Evolutionary conservation across 2,888 invertebrate species (phyloP).

Genomic region (Xestia sexstrigata): DNA sequence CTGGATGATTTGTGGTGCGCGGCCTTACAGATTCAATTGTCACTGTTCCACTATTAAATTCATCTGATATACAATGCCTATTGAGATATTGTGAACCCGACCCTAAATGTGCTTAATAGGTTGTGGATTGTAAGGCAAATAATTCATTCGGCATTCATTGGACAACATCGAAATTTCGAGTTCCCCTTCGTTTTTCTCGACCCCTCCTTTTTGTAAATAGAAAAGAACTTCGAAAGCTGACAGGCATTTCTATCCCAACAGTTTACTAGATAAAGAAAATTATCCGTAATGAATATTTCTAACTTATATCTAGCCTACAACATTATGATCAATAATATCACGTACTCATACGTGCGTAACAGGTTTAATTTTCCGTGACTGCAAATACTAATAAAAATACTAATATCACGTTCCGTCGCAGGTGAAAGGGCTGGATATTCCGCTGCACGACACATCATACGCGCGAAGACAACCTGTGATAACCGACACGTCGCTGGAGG

Average conservation of each 20-base stretch:
- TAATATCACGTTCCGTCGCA: slow-evolving; percentile 62
- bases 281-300: not conserved
- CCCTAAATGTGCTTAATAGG: slow-evolving; percentile 24
- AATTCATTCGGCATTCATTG: slow-evolving; percentile 31
- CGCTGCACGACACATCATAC: slow-evolving; percentile 79
- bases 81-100: not conserved
- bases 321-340: not conserved
- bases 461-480: slow-evolving; percentile 82
- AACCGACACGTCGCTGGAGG: slow-evolving; percentile 87
- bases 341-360: not conserved
- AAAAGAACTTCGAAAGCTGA: slow-evolving; percentile 9
- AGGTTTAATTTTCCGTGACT: slow-evolving; percentile 7
- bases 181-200: slow-evolving; percentile 31
- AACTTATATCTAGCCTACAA: not conserved
- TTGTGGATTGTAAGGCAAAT: slow-evolving; percentile 30
- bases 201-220: slow-evolving; percentile 30
- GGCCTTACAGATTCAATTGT: slow-evolving; percentile 4
- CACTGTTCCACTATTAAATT: slow-evolving; percentile 19
- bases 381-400: slow-evolving; percentile 6
- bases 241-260: slow-evolving; percentile 9
- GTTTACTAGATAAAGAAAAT: not conserved
- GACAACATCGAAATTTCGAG: slow-evolving; percentile 14
- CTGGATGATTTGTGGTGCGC: not conserved
- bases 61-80: not conserved
- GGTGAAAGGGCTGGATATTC: slow-evolving; percentile 88